phyloP scores from a whole-genome alignment of 2,797 vertebrate genomes.

The Poeciliopsis presidionis region DNA sequence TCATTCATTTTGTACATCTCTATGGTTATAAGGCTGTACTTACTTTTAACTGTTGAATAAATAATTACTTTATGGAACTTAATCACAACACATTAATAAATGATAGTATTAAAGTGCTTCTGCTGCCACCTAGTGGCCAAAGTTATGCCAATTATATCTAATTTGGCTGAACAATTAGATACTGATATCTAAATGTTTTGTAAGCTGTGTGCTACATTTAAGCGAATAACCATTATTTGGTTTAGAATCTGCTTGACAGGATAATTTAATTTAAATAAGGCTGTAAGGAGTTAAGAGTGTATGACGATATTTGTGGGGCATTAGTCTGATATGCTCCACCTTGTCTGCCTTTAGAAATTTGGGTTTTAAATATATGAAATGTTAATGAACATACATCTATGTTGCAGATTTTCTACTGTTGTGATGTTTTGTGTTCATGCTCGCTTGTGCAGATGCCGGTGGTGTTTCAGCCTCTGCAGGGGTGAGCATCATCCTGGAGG shows the following conservation, averaged over 20 bases:
- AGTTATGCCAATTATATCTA: background rate
- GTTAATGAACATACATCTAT: background rate
- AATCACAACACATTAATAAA: background rate
- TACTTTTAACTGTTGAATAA: background rate
- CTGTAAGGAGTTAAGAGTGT: background rate
- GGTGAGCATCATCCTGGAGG: conserved; percentile 86
- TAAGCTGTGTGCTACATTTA: background rate
- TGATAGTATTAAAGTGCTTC: background rate
- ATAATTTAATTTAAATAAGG: background rate
- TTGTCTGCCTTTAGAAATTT: background rate
- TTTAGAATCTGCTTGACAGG: background rate
- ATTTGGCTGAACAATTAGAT: background rate
- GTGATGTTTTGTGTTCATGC: conserved; percentile 1
- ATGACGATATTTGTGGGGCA: background rate
- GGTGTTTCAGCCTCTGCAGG: conserved; percentile 83
- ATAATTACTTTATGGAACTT: background rate
- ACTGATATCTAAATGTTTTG: background rate
- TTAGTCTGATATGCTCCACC: background rate
- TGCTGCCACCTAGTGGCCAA: background rate
- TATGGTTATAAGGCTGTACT: background rate
- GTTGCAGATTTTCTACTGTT: background rate
- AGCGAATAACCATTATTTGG: background rate
- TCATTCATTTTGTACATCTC: background rate
- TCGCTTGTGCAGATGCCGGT: conserved; percentile 67
- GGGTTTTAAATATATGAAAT: background rate